Base-by-base conservation (phyloP, 2,797 vertebrate genomes). In the Chaenodraco wilsoni region DNA sequence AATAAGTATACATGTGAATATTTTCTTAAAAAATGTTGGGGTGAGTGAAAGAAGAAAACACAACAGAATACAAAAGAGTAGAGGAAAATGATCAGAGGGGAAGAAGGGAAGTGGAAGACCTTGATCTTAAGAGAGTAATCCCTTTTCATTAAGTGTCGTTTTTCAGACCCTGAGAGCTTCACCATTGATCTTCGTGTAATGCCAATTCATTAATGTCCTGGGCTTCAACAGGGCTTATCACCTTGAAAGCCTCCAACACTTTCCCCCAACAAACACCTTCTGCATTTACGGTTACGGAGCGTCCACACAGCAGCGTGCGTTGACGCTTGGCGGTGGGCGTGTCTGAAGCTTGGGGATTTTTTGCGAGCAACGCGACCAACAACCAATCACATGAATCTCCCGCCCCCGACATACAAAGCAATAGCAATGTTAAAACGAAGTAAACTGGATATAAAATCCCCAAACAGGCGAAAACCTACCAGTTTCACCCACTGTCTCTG, bases 91-190 rank as follows among this genome's bases (percentile, higher is more conserved):
- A 63, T 46, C 64, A 46, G 67, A 41, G 50, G 51, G 72, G 56
- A 21, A 40, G 70, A 65, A 54, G 23, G 60, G 60, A 72, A 83
- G 64, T 79, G 62, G 77, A 80, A 82, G 83, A 88, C 92, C 92
- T 88, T 92, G 92, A 92, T 93, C 90, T 91, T 91, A 83, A 85
- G 86, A 91, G 87, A 89, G 82, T 91, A 93, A 93, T 94, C 88
- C 91, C 84, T 91, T 92, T 93, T 93, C 92, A 94, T 94, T 92
- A 91, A 79, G 83, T 84, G 62, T 58, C 83, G 82, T 86, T 90
- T 88, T 90, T 88, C 78, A 88, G 83, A 87, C 85, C 71, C 81
- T 87, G 75, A 85, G 85, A 93, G 86, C 84, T 76, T 85, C 78
- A 68, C 76, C 87, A 92, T 92, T 92, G 92, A 94, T 92, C 89